A percentile compares a stretch with the other conserved stretches of the same genome.
Evolutionary conservation across 2,113 vertebrate species (phyloP).

Genomic region (Rousettus leschenaultii): DNA sequence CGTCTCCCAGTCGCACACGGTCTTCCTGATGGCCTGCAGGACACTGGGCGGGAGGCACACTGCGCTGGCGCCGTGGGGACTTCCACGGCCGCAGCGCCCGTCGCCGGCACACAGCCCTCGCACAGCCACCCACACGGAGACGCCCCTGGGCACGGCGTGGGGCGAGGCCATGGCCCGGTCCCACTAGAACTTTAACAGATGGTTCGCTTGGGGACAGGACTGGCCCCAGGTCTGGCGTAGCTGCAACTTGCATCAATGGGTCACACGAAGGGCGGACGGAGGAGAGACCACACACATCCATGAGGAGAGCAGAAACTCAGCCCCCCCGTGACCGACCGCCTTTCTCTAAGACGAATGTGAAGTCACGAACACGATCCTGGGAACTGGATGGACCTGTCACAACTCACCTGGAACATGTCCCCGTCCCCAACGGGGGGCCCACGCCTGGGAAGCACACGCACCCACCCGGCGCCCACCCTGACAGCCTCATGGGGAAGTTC

Average conservation of each 20-base stretch:
- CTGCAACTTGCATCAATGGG: too few relatives aligned
- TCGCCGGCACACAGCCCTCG: neutral
- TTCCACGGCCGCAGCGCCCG: neutral
- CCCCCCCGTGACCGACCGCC: too few relatives aligned
- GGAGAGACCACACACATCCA: neutral
- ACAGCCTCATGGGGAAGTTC: neutral
- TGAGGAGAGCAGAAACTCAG: neutral
- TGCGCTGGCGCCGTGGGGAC: neutral
- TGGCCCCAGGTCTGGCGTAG: neutral
- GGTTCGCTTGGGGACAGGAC: neutral
- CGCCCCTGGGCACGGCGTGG: fast-evolving
- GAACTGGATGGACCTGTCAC: fast-evolving
- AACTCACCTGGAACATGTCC: neutral
- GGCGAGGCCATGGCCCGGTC: fast-evolving
- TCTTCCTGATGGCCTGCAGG: conserved; percentile 92
- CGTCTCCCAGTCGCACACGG: conserved; percentile 91
- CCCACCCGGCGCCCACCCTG: neutral
- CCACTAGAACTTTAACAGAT: neutral
- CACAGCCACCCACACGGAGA: too few relatives aligned
- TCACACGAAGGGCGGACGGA: neutral
- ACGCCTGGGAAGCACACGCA: fast-evolving
- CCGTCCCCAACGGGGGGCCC: neutral
- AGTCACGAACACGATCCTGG: neutral
- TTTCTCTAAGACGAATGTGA: neutral
- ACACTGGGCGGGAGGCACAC: conserved; percentile 78